These are phyloP conservation scores for Ectobius pallidus DNA, from an alignment of 2,888 invertebrate genomes.

Conservation along the genomic window DNA sequence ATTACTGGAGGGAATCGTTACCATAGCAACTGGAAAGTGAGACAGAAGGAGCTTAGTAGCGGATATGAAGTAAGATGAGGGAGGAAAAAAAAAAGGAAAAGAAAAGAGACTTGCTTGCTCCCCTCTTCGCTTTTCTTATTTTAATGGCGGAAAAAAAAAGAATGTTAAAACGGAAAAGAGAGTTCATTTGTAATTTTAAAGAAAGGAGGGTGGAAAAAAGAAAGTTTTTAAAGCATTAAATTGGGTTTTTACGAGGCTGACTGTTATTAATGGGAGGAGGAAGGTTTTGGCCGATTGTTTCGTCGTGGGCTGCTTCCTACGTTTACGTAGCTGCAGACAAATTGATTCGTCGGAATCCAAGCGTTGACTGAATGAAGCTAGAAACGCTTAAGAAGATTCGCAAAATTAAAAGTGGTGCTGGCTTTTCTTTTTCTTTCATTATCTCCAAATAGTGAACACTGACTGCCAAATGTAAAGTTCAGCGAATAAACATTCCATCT, in stretches of 20 bases:
- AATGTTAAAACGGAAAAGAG: conserved; percentile 30
- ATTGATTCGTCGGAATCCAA: too few species aligned
- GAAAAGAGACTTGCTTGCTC: background rate
- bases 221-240: conserved; percentile 30
- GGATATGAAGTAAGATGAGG: conserved; percentile 21
- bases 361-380: too few species aligned
- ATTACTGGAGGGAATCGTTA: conserved; percentile 5
- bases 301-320: too few species aligned
- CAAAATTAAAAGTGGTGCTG: too few species aligned
- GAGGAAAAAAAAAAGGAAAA: conserved; percentile 4
- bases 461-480: too few species aligned
- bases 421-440: too few species aligned
- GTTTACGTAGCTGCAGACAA: too few species aligned
- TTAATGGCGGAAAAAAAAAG: conserved; percentile 21
- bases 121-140: conserved; percentile 20
- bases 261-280: conserved; percentile 27
- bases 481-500: too few species aligned
- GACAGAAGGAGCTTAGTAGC: conserved; percentile 7
- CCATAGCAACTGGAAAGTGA: background rate
- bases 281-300: too few species aligned
- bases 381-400: too few species aligned
- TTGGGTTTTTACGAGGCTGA: conserved; percentile 25
- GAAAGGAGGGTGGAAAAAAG: conserved; percentile 9
- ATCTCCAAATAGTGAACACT: too few species aligned
- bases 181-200: conserved; percentile 33